Conservation (phyloP, 2,113 vertebrate genomes). For the Heterochromis multidens region DNA sequence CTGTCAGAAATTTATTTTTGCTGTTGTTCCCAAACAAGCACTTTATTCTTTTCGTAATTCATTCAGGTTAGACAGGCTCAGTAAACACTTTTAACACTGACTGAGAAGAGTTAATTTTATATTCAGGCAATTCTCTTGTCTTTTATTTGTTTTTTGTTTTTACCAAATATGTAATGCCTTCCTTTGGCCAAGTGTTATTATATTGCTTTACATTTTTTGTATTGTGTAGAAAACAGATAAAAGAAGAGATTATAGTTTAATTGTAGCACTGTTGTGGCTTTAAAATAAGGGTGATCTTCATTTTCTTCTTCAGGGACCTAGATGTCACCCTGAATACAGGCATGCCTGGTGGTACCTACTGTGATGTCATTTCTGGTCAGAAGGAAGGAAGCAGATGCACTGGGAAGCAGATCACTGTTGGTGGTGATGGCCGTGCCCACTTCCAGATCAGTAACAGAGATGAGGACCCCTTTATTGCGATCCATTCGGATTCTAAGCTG, state of each 20-base stretch:
- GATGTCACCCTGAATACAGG: slow-evolving; percentile 80
- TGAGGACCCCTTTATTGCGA: slow-evolving; percentile 87
- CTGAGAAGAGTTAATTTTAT: background rate
- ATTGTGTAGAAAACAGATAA: background rate
- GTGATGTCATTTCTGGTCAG: slow-evolving; percentile 90
- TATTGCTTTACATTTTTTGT: fast-evolving
- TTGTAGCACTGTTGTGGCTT: background rate
- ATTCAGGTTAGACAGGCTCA: background rate
- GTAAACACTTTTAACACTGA: background rate
- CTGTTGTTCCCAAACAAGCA: background rate
- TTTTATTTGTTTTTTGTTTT: too few relatives aligned
- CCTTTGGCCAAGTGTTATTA: too few relatives aligned
- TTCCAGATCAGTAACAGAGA: slow-evolving; percentile 83
- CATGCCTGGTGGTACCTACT: slow-evolving; percentile 86
- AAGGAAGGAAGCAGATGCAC: slow-evolving; percentile 79
- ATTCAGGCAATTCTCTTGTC: too few relatives aligned
- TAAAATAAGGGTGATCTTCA: background rate
- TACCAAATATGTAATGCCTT: background rate
- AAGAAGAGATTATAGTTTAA: fast-evolving
- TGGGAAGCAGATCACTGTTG: slow-evolving; percentile 80
- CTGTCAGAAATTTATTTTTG: background rate
- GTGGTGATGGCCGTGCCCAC: slow-evolving; percentile 73
- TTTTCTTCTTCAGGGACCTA: slow-evolving; percentile 77
- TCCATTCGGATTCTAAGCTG: slow-evolving; percentile 81
- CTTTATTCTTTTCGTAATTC: background rate